Conservation (phyloP, 2,113 vertebrate species). For the Ptyas mucosa region DNA sequence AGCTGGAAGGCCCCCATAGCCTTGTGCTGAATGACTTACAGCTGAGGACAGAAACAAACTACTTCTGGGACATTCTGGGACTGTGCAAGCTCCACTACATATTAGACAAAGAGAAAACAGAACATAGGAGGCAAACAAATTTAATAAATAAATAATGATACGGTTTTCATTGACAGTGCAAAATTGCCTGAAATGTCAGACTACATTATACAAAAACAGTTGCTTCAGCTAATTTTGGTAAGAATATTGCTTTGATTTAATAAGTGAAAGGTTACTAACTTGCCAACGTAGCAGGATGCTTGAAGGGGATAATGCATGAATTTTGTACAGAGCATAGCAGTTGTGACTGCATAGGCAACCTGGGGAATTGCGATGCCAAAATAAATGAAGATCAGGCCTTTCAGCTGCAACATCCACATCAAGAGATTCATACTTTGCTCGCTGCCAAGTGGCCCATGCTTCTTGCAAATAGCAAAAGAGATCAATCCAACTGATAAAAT, state of each 20-base stretch:
- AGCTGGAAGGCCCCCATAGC: too few species aligned
- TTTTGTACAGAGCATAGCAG: slow-evolving; percentile 57
- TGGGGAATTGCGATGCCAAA: slow-evolving; percentile 63
- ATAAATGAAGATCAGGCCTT: slow-evolving; percentile 69
- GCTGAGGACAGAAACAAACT: background rate
- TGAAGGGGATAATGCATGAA: slow-evolving; percentile 42
- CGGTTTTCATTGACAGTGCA: background rate
- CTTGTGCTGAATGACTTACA: background rate
- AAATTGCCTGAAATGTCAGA: background rate
- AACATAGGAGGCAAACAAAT: background rate
- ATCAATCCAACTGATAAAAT: slow-evolving; percentile 58
- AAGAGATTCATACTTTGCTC: slow-evolving; percentile 62
- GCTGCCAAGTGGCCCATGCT: slow-evolving; percentile 63
- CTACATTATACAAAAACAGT: background rate
- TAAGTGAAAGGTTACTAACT: slow-evolving; percentile 55
- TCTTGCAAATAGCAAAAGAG: slow-evolving; percentile 75
- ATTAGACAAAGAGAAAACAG: background rate
- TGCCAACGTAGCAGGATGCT: slow-evolving; percentile 45
- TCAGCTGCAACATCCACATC: slow-evolving; percentile 59
- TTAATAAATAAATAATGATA: background rate
- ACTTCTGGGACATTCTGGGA: background rate
- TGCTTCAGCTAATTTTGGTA: background rate
- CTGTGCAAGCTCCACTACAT: background rate
- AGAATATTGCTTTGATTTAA: background rate
- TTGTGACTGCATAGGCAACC: slow-evolving; percentile 56